Conservation (phyloP, 1,140 invertebrate species). For the Zaprionus camerounensis region DNA sequence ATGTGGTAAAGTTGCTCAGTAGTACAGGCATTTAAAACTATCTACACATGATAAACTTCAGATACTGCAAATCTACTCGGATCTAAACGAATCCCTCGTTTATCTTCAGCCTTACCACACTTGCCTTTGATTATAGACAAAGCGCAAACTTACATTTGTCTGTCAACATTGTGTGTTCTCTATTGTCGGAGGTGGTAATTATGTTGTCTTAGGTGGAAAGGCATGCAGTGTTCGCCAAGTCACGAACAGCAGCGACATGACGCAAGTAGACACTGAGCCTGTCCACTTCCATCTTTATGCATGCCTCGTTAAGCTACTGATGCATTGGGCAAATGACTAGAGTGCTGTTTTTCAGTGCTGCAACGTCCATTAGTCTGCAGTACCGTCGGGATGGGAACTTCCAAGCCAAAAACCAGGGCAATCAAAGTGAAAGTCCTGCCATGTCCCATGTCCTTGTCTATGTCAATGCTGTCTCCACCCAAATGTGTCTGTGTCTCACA, state of each 20-base stretch:
- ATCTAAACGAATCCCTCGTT: neutral
- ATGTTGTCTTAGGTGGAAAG: neutral
- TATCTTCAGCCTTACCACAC: too few species aligned
- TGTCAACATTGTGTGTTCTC: neutral
- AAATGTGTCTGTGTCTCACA: neutral
- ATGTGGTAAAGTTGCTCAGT: neutral
- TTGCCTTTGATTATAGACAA: neutral
- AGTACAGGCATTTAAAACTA: neutral
- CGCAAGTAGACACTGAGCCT: conserved; percentile 3
- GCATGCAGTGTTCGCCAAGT: neutral
- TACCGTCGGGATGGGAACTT: neutral
- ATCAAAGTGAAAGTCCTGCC: conserved; percentile 28
- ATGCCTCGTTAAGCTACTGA: conserved; percentile 7
- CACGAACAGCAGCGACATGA: neutral
- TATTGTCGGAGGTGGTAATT: neutral
- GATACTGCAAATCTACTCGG: neutral
- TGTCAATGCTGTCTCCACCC: neutral
- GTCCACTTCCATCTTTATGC: neutral
- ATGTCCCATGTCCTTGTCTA: conserved; percentile 12
- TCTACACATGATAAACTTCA: too few species aligned
- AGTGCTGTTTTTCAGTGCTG: neutral
- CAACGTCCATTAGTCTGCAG: conserved; percentile 7
- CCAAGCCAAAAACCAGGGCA: conserved; percentile 10
- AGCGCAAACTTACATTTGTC: neutral
- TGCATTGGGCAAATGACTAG: conserved; percentile 2